These are phyloP conservation scores for Xestia ashworthii DNA, from an alignment of 2,888 invertebrate species.

Conservation along the genomic window DNA sequence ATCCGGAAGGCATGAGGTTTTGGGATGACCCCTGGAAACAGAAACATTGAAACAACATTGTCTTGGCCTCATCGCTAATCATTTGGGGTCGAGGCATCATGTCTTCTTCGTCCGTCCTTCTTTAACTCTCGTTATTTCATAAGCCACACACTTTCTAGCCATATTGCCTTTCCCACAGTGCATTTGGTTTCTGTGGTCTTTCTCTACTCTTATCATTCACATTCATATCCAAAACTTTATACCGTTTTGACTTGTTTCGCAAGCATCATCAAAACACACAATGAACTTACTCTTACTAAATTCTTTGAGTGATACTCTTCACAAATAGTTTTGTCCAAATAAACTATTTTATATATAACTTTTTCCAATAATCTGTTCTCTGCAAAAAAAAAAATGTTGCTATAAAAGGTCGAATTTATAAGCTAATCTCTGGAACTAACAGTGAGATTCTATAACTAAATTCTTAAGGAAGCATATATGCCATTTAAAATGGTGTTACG, in stretches of 20 bases:
- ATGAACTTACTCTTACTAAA: constrained; percentile 62
- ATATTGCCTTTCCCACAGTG: too few species aligned
- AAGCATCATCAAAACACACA: not conserved
- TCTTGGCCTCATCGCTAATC: not conserved
- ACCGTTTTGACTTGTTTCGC: not conserved
- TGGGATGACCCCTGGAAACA: constrained; percentile 60
- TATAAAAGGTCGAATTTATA: not conserved
- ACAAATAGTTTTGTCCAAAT: constrained; percentile 52
- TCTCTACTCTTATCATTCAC: too few species aligned
- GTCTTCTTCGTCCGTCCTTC: not conserved
- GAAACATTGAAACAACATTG: not conserved
- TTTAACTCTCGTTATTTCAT: not conserved
- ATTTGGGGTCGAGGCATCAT: not conserved
- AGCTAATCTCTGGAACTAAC: not conserved
- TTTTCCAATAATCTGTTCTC: constrained; percentile 71
- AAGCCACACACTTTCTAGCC: not conserved
- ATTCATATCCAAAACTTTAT: too few species aligned
- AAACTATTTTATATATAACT: constrained; percentile 60
- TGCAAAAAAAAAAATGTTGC: constrained; percentile 62
- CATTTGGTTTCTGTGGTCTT: not conserved
- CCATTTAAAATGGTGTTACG: not conserved
- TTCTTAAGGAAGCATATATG: not conserved
- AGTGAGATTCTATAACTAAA: not conserved
- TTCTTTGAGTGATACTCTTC: constrained; percentile 36
- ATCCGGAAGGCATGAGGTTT: constrained; percentile 51